Percentiles rank a stretch among this genome's conserved stretches.
These are phyloP conservation scores for Eunapius fragilis DNA, from an alignment of 37 sponge, comb jelly and placozoan genomes.

Conservation along the genomic window DNA sequence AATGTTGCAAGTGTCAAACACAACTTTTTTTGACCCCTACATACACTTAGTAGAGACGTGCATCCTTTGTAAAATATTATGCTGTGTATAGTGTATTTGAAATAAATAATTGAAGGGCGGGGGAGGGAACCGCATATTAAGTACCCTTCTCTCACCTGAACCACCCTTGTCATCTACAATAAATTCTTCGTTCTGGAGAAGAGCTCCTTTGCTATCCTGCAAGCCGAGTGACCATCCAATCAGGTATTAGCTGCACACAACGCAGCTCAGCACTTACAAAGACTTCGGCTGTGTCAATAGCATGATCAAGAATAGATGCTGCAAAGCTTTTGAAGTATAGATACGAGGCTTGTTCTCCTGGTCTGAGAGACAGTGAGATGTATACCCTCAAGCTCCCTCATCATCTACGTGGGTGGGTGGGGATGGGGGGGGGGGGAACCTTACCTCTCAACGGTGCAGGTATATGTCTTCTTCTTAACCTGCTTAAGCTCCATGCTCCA, in stretches of 20 bases:
- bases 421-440: background rate
- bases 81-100: too few species aligned
- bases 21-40: too few species aligned
- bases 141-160: slow-evolving; percentile 24
- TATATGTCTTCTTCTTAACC: slow-evolving; percentile 22
- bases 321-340: slow-evolving; percentile 77
- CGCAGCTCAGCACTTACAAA: slow-evolving; percentile 58
- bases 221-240: background rate
- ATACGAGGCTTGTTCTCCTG: slow-evolving; percentile 64
- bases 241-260: too few species aligned
- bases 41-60: too few species aligned
- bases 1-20: too few species aligned
- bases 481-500: slow-evolving; percentile 42
- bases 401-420: background rate
- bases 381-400: too few species aligned
- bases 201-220: slow-evolving; percentile 61
- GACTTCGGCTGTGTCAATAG: slow-evolving; percentile 55
- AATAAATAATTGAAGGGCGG: too few species aligned
- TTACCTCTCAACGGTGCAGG: slow-evolving; percentile 56
- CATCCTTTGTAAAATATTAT: too few species aligned
- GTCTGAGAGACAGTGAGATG: slow-evolving; percentile 11
- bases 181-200: slow-evolving; percentile 74
- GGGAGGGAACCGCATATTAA: too few species aligned
- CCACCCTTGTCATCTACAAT: slow-evolving; percentile 24
- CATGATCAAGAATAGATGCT: slow-evolving; percentile 44